These are phyloP conservation scores for Xerus rutilus DNA, from an alignment of 2,797 vertebrate species.

Conservation along the genomic window DNA sequence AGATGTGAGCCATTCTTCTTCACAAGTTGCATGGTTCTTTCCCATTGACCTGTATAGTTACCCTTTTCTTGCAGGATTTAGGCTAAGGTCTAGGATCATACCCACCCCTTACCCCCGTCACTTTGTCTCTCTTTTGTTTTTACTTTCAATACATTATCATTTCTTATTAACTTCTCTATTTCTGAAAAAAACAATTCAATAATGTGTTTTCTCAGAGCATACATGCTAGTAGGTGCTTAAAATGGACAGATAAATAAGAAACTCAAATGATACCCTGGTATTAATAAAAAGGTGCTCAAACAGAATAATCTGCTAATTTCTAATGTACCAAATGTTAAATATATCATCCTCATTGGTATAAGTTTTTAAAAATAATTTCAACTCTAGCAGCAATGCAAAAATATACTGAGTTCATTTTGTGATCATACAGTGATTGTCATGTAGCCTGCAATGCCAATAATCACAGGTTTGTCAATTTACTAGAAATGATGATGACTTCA, in stretches of 20 bases:
- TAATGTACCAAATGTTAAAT: background rate
- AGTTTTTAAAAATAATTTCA: background rate
- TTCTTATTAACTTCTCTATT: conserved; percentile 16
- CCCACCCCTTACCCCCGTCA: fast-evolving
- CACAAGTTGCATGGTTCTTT: background rate
- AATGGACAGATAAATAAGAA: background rate
- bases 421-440: background rate
- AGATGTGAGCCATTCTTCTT: background rate
- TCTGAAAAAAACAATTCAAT: background rate
- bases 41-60: background rate
- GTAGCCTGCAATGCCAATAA: background rate
- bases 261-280: background rate
- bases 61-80: background rate
- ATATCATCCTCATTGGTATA: background rate
- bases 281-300: background rate
- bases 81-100: background rate
- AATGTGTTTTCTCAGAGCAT: background rate
- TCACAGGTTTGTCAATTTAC: conserved; percentile 20
- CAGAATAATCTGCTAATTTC: conserved; percentile 35
- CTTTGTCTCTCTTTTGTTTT: background rate
- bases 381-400: conserved; percentile 15
- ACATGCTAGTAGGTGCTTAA: background rate
- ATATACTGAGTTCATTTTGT: background rate
- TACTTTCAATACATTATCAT: background rate
- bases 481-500: conserved; percentile 19